Evolutionary conservation across 2,797 vertebrate genomes (phyloP).

Genomic region (Decapterus maruadsi): DNA sequence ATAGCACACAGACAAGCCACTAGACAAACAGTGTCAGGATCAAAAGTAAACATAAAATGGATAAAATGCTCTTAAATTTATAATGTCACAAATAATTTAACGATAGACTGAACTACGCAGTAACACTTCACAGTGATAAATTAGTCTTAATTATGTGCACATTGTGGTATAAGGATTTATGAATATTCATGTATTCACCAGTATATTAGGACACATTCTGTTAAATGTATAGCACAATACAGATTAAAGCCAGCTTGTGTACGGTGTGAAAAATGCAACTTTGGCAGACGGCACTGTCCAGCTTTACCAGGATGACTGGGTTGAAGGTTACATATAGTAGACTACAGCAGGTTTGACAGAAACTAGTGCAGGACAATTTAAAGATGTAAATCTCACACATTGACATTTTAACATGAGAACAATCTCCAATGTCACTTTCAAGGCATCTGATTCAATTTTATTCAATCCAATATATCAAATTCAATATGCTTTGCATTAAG

Average conservation of each 20-base stretch:
- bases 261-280: background rate
- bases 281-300: background rate
- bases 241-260: background rate
- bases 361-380: background rate
- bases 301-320: background rate
- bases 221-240: background rate
- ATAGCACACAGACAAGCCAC: background rate
- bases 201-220: background rate
- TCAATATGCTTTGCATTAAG: background rate
- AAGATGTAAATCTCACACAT: background rate
- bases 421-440: background rate
- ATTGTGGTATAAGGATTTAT: background rate
- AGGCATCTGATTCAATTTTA: background rate
- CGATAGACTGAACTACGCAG: background rate
- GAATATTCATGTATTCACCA: background rate
- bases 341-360: background rate
- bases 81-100: background rate
- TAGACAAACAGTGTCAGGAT: background rate
- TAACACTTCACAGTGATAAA: background rate
- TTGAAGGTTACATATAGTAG: background rate
- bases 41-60: background rate
- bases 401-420: background rate
- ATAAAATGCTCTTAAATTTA: conserved; percentile 2
- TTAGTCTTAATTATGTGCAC: background rate
- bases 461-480: background rate